Percentiles rank a stretch among this genome's conserved stretches.
These are phyloP conservation scores for Synodontis membranacea DNA, from an alignment of 2,113 vertebrate genomes.

Conservation along the genomic window DNA sequence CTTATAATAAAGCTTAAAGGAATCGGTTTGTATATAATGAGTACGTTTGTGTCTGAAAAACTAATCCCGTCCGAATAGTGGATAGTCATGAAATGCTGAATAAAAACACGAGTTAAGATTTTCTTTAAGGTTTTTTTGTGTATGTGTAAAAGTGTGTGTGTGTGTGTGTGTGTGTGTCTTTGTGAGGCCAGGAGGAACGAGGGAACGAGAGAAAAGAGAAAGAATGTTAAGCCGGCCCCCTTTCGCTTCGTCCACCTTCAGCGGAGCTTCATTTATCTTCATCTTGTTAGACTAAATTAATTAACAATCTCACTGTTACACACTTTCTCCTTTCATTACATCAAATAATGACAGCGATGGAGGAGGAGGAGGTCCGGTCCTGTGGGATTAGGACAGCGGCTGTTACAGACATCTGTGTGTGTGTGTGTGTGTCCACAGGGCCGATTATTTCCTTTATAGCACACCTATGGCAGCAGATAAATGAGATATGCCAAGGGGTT, in stretches of 20 bases:
- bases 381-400: conserved; percentile 68
- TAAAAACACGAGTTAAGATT: background rate
- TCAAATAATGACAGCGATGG: conserved; percentile 89
- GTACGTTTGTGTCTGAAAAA: too few species aligned
- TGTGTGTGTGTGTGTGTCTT: conserved; percentile 63
- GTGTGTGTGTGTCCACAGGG: background rate
- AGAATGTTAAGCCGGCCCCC: conserved; percentile 86
- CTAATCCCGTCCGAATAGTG: background rate
- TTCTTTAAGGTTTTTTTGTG: background rate
- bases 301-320: conserved; percentile 96
- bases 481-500: conserved; percentile 2
- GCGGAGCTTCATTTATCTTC: conserved; percentile 97
- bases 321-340: conserved; percentile 99
- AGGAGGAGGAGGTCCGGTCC: conserved; percentile 76
- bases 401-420: conserved; percentile 61
- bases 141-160: background rate
- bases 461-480: conserved; percentile 22
- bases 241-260: conserved; percentile 84
- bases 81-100: background rate
- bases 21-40: too few species aligned
- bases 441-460: conserved; percentile 11
- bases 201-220: conserved; percentile 33
- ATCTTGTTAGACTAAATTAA: conserved; percentile 99
- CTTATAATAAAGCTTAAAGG: background rate
- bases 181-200: conserved; percentile 11